phyloP scores from a whole-genome alignment of 2,888 invertebrate species.

The Andrena minutula region DNA sequence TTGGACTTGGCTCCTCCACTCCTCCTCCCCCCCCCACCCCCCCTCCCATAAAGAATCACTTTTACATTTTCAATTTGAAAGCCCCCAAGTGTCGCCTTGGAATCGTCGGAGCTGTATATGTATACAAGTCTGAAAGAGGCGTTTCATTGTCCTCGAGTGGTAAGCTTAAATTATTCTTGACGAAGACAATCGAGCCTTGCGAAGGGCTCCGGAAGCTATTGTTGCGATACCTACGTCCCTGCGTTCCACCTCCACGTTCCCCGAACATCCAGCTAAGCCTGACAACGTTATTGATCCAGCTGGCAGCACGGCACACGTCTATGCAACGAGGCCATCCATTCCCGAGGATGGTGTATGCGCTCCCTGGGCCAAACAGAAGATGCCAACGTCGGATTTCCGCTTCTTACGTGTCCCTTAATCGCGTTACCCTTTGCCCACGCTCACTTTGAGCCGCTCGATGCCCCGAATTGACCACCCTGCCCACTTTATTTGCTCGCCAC shows the following conservation, averaged over 20 bases:
- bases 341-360: constrained; percentile 43
- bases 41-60: no score
- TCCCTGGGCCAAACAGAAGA: constrained; percentile 14
- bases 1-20: no score
- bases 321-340: constrained; percentile 75
- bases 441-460: not conserved
- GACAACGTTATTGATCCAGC: constrained; percentile 69
- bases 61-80: no score
- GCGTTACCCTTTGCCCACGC: constrained; percentile 11
- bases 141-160: not conserved
- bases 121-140: no score
- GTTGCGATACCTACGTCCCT: constrained; percentile 49
- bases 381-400: constrained; percentile 33
- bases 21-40: no score
- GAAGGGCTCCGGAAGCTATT: constrained; percentile 18
- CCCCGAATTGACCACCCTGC: not conserved
- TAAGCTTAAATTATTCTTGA: not conserved
- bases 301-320: constrained; percentile 55
- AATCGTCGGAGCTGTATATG: no score
- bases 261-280: constrained; percentile 67
- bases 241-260: constrained; percentile 48
- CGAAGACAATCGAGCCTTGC: not conserved
- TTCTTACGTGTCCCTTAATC: constrained; percentile 19
- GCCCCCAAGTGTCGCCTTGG: no score
- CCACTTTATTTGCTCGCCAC: not conserved